A percentile compares a stretch with the other conserved stretches of the same genome.
Conservation (phyloP, 2,797 vertebrate species). For the Pterois miles region DNA sequence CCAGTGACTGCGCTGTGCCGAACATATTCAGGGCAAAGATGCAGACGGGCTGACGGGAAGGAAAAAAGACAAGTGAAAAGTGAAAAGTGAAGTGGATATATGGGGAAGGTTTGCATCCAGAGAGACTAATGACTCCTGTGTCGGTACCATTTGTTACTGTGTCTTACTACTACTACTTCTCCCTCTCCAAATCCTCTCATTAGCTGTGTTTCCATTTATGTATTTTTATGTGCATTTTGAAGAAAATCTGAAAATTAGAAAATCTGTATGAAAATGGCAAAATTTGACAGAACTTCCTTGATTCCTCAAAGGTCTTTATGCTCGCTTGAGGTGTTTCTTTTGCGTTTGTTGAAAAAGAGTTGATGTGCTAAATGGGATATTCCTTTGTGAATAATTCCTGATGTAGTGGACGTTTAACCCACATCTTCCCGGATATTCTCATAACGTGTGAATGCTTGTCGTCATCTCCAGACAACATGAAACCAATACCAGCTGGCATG, state of each 20-base stretch:
- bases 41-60: not conserved
- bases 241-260: too few relatives aligned
- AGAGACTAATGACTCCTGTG: not conserved
- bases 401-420: too few relatives aligned
- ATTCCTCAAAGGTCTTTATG: not conserved
- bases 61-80: constrained; percentile 13
- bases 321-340: too few relatives aligned
- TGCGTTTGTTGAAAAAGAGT: too few relatives aligned
- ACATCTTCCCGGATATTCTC: too few relatives aligned
- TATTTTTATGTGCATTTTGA: not conserved
- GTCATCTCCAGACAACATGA: too few relatives aligned
- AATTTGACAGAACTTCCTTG: too few relatives aligned
- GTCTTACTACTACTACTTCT: not conserved
- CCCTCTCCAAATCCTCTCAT: not conserved
- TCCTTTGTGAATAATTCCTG: too few relatives aligned
- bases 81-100: constrained; percentile 4
- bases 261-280: too few relatives aligned
- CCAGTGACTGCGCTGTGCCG: not conserved
- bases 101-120: not conserved
- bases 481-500: too few relatives aligned
- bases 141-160: not conserved
- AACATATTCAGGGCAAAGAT: constrained; percentile 2
- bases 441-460: too few relatives aligned
- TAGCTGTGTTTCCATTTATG: not conserved
- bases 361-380: too few relatives aligned